phyloP scores from a whole-genome alignment of 1,140 invertebrate genomes.

The Scaptodrosophila lebanonensis region DNA sequence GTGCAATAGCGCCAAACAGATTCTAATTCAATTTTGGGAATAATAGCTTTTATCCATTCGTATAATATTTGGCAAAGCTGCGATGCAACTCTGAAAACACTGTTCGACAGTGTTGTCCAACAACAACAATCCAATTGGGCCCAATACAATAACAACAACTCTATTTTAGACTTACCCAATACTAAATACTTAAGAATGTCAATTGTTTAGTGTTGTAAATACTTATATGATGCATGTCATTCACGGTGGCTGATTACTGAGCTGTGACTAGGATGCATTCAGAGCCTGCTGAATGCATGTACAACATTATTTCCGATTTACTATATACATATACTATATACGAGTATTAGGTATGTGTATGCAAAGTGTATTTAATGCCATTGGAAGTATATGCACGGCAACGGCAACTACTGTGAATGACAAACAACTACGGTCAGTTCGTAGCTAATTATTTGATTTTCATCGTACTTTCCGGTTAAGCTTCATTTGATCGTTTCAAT shows the following conservation, averaged over 20 bases:
- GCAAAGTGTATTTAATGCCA: too few relatives aligned
- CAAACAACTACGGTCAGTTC: conserved; percentile 28
- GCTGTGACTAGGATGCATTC: conserved; percentile 25
- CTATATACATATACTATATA: background rate
- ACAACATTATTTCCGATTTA: background rate
- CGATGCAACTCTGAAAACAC: too few relatives aligned
- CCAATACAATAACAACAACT: too few relatives aligned
- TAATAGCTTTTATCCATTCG: too few relatives aligned
- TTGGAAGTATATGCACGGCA: too few relatives aligned
- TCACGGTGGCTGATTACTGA: conserved; percentile 14
- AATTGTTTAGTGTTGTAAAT: conserved; percentile 1
- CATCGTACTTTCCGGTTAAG: too few relatives aligned
- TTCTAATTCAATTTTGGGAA: too few relatives aligned
- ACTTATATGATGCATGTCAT: conserved; percentile 2
- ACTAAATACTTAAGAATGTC: conserved; percentile 10
- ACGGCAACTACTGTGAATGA: conserved; percentile 31
- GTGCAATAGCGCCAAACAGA: background rate
- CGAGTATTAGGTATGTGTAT: background rate
- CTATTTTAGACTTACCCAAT: background rate
- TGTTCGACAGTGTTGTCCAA: too few relatives aligned
- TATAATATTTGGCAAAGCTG: too few relatives aligned
- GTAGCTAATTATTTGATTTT: conserved; percentile 21
- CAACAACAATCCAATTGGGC: too few relatives aligned
- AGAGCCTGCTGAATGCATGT: conserved; percentile 21
- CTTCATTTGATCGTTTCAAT: too few relatives aligned